Evolutionary conservation across 2,797 vertebrate species (phyloP).

Genomic region (Strix occidentalis): DNA sequence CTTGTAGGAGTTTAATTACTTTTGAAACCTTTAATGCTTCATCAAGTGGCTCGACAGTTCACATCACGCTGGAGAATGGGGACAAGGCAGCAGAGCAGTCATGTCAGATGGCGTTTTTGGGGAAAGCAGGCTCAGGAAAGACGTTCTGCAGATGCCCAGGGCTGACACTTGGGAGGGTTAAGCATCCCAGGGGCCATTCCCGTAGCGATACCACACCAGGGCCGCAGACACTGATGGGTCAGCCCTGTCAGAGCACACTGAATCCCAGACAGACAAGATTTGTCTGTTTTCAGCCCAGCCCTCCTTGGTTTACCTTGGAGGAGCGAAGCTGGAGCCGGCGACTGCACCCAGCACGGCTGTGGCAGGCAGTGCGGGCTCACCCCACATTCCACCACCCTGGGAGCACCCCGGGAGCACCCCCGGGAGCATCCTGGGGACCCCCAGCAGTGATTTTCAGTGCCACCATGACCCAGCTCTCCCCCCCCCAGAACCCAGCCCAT

Average conservation of each 20-base stretch:
- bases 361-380: neutral
- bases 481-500: neutral
- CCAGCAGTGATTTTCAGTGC: neutral
- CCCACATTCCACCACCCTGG: neutral
- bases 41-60: neutral
- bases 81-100: neutral
- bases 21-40: neutral
- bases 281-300: neutral
- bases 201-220: fast-evolving
- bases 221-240: neutral
- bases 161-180: neutral
- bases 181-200: neutral
- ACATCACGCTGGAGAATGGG: neutral
- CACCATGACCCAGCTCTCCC: neutral
- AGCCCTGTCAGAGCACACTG: neutral
- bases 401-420: neutral
- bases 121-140: neutral
- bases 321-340: neutral
- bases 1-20: neutral
- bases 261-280: fast-evolving
- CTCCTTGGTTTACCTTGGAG: neutral
- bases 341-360: neutral
- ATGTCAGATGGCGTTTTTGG: fast-evolving
- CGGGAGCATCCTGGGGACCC: neutral
- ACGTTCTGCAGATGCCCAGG: neutral